Conservation (phyloP, 2,113 vertebrate species). For the Hassar affinis region DNA sequence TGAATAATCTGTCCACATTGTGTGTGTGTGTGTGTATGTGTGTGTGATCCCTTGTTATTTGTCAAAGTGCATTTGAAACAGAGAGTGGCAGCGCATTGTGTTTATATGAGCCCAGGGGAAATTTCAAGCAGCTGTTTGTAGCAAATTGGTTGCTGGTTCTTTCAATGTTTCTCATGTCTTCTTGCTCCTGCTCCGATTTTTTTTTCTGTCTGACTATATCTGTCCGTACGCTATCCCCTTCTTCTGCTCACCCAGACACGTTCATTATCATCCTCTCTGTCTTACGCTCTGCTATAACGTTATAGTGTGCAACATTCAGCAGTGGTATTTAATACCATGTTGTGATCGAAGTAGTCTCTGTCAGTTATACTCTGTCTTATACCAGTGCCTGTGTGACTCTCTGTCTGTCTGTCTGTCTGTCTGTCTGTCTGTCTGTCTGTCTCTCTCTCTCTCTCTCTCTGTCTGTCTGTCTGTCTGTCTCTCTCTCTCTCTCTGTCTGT, state of each 20-base stretch:
- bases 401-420: too few species aligned
- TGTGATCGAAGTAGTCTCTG: not conserved
- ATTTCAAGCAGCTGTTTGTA: slow-evolving; percentile 52
- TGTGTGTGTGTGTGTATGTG: slow-evolving; percentile 10
- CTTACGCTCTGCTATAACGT: not conserved
- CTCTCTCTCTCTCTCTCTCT: too few species aligned
- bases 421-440: too few species aligned
- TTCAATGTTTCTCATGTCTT: slow-evolving; percentile 30
- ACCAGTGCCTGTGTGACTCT: too few species aligned
- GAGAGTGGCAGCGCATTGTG: slow-evolving; percentile 43
- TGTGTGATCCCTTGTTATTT: slow-evolving; percentile 42
- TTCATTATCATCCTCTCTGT: not conserved
- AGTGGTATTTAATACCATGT: not conserved
- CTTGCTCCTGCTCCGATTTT: slow-evolving; percentile 24
- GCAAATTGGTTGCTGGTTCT: slow-evolving; percentile 48
- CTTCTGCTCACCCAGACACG: slow-evolving; percentile 16
- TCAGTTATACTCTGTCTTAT: too few species aligned
- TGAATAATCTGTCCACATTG: slow-evolving; percentile 17
- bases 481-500: too few species aligned
- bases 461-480: too few species aligned
- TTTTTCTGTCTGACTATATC: not conserved
- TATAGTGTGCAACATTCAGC: not conserved
- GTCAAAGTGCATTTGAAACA: slow-evolving; percentile 48
- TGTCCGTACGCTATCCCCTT: not conserved
- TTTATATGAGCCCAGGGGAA: slow-evolving; percentile 43